Evolutionary conservation across 2,888 invertebrate genomes (phyloP).

Genomic region (Tetranychus truncatus): DNA sequence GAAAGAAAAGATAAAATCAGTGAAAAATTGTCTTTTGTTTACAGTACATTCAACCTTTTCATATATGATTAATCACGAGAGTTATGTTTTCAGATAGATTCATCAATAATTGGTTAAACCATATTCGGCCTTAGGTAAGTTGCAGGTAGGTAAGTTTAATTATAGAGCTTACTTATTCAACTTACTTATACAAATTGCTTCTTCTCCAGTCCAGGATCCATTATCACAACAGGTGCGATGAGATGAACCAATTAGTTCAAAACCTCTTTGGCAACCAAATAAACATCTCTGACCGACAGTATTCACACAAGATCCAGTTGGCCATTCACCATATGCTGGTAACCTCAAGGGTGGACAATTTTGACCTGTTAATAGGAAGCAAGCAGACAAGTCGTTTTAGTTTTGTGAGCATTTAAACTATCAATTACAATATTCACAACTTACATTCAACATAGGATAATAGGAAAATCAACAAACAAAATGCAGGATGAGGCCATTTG

Average conservation of each 20-base stretch:
- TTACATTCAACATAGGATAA: background rate
- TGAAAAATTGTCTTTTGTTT: too few species aligned
- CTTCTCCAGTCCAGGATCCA: constrained; percentile 9
- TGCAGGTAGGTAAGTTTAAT: too few species aligned
- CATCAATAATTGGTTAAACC: too few species aligned
- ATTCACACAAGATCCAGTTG: background rate
- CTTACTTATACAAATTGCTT: constrained; percentile 9
- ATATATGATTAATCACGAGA: too few species aligned
- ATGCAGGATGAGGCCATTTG: background rate
- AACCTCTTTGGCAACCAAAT: constrained; percentile 11
- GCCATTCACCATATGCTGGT: constrained; percentile 11
- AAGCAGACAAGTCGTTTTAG: background rate
- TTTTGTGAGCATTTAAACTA: too few species aligned
- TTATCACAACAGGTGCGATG: constrained; percentile 6
- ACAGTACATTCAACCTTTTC: too few species aligned
- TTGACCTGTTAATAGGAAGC: background rate
- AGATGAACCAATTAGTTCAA: constrained; percentile 11
- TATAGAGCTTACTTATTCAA: background rate
- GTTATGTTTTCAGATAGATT: too few species aligned
- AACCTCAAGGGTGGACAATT: background rate
- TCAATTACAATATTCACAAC: background rate
- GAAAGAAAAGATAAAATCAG: background rate
- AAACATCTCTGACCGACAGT: background rate
- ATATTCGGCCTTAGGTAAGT: too few species aligned
- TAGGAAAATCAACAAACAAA: background rate